Percentiles rank a stretch among this genome's conserved stretches.
Conservation (phyloP, 2,797 vertebrate species). For the Cyprinodon diabolis region DNA sequence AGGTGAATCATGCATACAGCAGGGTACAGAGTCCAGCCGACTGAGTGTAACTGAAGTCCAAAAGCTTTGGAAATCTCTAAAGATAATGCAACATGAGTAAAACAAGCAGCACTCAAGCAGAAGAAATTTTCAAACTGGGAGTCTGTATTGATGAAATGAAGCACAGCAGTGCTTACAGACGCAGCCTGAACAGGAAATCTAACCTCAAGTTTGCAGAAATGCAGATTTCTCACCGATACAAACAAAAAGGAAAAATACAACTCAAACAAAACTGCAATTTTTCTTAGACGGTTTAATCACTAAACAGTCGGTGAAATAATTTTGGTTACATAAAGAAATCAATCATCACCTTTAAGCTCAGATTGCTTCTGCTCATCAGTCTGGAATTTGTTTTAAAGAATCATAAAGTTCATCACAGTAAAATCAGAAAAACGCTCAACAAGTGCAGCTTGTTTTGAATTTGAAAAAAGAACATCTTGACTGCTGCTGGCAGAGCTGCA, state of each 20-base stretch:
- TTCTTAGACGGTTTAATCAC: too few species aligned
- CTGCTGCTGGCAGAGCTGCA: neutral
- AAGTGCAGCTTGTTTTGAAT: neutral
- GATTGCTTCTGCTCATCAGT: too few species aligned
- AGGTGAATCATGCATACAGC: neutral
- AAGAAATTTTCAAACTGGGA: constrained; percentile 19
- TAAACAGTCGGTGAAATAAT: too few species aligned
- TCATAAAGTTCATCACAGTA: neutral
- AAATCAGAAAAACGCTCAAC: neutral
- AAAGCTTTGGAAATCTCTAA: constrained; percentile 5
- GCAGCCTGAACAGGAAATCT: too few species aligned
- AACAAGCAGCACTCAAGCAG: neutral
- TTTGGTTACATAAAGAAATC: too few species aligned
- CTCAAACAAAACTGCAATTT: too few species aligned
- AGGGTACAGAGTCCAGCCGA: neutral
- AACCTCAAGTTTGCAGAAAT: too few species aligned
- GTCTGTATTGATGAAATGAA: neutral
- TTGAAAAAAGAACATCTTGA: neutral
- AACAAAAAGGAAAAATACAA: too few species aligned
- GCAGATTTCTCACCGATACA: too few species aligned
- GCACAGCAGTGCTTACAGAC: neutral
- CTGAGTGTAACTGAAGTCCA: constrained; percentile 18
- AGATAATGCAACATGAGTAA: constrained; percentile 9
- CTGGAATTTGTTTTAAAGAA: too few species aligned
- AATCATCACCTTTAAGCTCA: too few species aligned